phyloP scores from a whole-genome alignment of 1,140 invertebrate species.

The Bombus vancouverensis region DNA sequence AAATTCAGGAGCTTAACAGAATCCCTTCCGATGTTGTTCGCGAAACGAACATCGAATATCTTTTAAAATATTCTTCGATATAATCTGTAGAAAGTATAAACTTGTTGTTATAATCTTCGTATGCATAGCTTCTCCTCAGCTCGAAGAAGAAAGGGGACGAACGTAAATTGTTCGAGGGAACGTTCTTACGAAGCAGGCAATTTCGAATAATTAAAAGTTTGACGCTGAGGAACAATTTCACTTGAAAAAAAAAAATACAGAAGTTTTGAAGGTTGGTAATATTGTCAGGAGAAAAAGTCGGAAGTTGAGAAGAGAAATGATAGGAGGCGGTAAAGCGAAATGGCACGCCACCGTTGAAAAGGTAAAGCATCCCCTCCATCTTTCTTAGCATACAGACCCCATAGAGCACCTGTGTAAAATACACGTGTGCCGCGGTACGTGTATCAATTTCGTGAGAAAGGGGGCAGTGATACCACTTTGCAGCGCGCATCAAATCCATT shows the following conservation, averaged over 20 bases:
- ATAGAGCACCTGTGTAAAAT: slow-evolving; percentile 26
- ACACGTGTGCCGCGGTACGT: slow-evolving; percentile 46
- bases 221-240: not conserved
- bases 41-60: too few relatives aligned
- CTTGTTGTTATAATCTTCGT: too few relatives aligned
- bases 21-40: too few relatives aligned
- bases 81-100: too few relatives aligned
- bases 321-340: not conserved
- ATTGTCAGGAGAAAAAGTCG: not conserved
- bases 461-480: slow-evolving; percentile 35
- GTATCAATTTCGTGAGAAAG: slow-evolving; percentile 60
- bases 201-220: not conserved
- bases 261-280: not conserved
- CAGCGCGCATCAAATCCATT: slow-evolving; percentile 47
- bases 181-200: not conserved
- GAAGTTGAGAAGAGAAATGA: not conserved
- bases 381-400: not conserved
- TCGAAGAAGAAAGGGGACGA: too few relatives aligned
- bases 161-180: not conserved
- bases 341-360: slow-evolving; percentile 12
- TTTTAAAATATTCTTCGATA: too few relatives aligned
- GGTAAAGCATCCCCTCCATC: slow-evolving; percentile 6
- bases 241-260: not conserved
- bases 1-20: not conserved
- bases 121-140: too few relatives aligned